Evolutionary conservation across 2,797 vertebrate species (phyloP).

Genomic region (Bryconaethiops microstoma): DNA sequence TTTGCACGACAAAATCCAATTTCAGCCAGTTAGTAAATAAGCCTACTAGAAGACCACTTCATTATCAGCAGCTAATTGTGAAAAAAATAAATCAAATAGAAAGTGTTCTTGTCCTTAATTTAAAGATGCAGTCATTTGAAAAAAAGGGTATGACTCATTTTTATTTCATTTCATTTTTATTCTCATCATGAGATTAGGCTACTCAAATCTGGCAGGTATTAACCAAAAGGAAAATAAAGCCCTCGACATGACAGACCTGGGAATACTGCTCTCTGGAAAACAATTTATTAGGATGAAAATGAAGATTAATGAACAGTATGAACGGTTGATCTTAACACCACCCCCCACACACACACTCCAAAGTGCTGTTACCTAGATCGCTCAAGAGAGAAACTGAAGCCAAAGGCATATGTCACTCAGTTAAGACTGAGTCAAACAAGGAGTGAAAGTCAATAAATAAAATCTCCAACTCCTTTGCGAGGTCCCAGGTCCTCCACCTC

Average conservation of each 20-base stretch:
- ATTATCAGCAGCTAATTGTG: slow-evolving; percentile 55
- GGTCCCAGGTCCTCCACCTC: slow-evolving; percentile 32
- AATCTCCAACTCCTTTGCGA: background rate
- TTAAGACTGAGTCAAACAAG: slow-evolving; percentile 34
- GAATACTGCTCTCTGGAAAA: slow-evolving; percentile 26
- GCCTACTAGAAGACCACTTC: slow-evolving; percentile 39
- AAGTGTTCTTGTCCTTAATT: slow-evolving; percentile 47
- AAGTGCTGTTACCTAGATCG: background rate
- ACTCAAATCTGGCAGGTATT: slow-evolving; percentile 27
- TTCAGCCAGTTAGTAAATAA: slow-evolving; percentile 55
- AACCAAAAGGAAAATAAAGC: slow-evolving; percentile 37
- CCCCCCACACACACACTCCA: background rate
- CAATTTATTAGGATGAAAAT: slow-evolving; percentile 45
- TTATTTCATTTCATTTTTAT: slow-evolving; percentile 45
- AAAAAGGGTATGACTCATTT: slow-evolving; percentile 26
- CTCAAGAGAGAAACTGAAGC: background rate
- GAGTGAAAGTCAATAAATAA: slow-evolving; percentile 20
- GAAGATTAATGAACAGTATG: slow-evolving; percentile 53
- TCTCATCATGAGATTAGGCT: slow-evolving; percentile 34
- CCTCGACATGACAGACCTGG: slow-evolving; percentile 22
- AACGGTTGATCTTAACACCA: slow-evolving; percentile 21
- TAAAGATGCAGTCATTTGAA: slow-evolving; percentile 49
- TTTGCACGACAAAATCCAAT: slow-evolving; percentile 53
- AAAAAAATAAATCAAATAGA: slow-evolving; percentile 29
- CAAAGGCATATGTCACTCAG: background rate